Percentiles rank a stretch among this genome's conserved stretches.
phyloP scores from a whole-genome alignment of 1,140 invertebrate genomes.

The Cyclargus thomasi region DNA sequence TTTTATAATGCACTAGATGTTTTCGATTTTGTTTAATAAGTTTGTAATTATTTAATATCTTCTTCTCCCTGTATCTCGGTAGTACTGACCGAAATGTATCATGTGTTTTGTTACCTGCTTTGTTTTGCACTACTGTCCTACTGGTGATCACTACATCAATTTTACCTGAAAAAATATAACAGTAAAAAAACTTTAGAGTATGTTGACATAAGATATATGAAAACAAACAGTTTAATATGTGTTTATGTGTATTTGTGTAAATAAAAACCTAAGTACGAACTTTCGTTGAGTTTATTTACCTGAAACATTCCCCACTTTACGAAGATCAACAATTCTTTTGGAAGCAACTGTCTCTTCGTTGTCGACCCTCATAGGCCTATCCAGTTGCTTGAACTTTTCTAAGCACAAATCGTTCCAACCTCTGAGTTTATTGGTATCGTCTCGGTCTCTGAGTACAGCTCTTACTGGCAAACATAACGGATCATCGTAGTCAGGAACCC shows the following conservation, averaged over 20 bases:
- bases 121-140: constrained; percentile 43
- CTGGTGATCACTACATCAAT: constrained; percentile 50
- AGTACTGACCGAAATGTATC: constrained; percentile 49
- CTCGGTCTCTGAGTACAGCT: constrained; percentile 37
- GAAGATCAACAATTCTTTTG: constrained; percentile 43
- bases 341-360: constrained; percentile 41
- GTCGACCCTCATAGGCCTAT: constrained; percentile 40
- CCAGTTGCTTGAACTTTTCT: constrained; percentile 46
- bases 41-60: constrained; percentile 33
- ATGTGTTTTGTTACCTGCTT: constrained; percentile 40
- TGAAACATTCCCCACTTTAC: constrained; percentile 42
- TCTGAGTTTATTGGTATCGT: constrained; percentile 37
- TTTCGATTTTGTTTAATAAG: constrained; percentile 23
- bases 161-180: constrained; percentile 43
- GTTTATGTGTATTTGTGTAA: no score
- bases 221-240: no score
- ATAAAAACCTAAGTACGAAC: constrained; percentile 5
- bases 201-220: no score
- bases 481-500: constrained; percentile 59
- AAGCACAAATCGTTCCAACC: constrained; percentile 61
- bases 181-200: no score
- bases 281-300: constrained; percentile 29
- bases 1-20: constrained; percentile 24
- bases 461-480: constrained; percentile 58
- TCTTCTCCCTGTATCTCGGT: constrained; percentile 57